Evolutionary conservation across 1,140 invertebrate species (phyloP).

Genomic region (Hyles euphorbiae): DNA sequence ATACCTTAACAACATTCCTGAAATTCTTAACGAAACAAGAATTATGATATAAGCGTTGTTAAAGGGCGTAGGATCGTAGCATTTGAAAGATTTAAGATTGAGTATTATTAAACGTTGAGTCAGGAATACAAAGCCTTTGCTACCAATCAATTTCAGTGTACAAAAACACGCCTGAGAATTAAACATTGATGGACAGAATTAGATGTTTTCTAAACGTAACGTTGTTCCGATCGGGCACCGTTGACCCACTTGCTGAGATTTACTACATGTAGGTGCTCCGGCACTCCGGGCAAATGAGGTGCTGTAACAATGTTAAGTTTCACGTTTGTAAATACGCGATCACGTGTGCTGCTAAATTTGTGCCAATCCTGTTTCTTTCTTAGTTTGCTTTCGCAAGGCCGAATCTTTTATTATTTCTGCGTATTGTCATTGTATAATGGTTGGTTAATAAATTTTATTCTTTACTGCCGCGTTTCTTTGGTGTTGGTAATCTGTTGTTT

Average conservation of each 20-base stretch:
- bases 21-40: no score
- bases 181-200: slow-evolving; percentile 50
- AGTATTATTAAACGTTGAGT: no score
- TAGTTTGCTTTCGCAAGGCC: no score
- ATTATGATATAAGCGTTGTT: no score
- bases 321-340: not conserved
- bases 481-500: no score
- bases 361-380: no score
- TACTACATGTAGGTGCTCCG: slow-evolving; percentile 27
- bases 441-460: not conserved
- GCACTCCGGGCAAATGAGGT: slow-evolving; percentile 7
- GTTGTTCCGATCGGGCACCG: slow-evolving; percentile 26
- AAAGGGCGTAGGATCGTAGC: no score
- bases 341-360: no score
- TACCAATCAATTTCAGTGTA: slow-evolving; percentile 19
- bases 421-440: not conserved
- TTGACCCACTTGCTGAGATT: slow-evolving; percentile 45
- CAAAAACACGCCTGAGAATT: slow-evolving; percentile 36
- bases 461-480: not conserved
- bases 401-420: no score
- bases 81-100: no score
- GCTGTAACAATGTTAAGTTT: slow-evolving; percentile 5
- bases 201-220: slow-evolving; percentile 46
- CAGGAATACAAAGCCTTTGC: slow-evolving; percentile 8
- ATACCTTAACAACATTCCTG: no score